Percentiles rank a stretch among this genome's conserved stretches.
phyloP scores from a whole-genome alignment of 2,888 invertebrate genomes.

The Pollenia griseotomentosa region DNA sequence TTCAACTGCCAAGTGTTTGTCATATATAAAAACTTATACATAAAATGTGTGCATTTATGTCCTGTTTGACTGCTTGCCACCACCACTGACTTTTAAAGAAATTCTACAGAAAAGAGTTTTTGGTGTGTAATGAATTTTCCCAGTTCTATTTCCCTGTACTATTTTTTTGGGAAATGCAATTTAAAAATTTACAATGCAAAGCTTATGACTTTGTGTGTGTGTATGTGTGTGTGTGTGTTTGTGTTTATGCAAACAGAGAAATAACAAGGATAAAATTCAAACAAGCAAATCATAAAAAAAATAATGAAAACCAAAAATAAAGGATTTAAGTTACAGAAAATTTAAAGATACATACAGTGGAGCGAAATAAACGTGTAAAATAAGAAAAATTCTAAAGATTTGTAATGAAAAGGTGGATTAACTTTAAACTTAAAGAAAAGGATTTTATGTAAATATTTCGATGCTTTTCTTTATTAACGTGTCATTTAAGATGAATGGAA shows the following conservation, averaged over 20 bases:
- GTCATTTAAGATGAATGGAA: too few species aligned
- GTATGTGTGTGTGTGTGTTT: constrained; percentile 17
- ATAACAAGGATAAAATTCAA: constrained; percentile 10
- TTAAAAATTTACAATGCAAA: constrained; percentile 63
- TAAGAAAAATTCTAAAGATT: neutral
- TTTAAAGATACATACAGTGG: neutral
- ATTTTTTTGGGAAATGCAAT: constrained; percentile 63
- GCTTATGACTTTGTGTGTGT: constrained; percentile 46
- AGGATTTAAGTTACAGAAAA: constrained; percentile 29
- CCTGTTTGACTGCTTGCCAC: constrained; percentile 39
- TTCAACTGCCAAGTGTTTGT: constrained; percentile 56
- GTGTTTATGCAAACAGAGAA: constrained; percentile 14
- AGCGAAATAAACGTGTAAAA: neutral
- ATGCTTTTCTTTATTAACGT: too few species aligned
- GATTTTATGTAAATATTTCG: too few species aligned
- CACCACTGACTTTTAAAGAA: constrained; percentile 37
- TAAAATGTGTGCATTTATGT: constrained; percentile 24
- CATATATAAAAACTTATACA: neutral
- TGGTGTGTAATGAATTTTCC: constrained; percentile 37
- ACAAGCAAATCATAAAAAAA: neutral
- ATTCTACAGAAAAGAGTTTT: constrained; percentile 51
- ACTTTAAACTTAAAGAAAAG: too few species aligned
- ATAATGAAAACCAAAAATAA: neutral
- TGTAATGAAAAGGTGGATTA: too few species aligned
- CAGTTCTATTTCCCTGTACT: constrained; percentile 41